These are phyloP conservation scores for Sylvilagus floridanus DNA, from an alignment of 2,797 vertebrate genomes.

Conservation along the genomic window DNA sequence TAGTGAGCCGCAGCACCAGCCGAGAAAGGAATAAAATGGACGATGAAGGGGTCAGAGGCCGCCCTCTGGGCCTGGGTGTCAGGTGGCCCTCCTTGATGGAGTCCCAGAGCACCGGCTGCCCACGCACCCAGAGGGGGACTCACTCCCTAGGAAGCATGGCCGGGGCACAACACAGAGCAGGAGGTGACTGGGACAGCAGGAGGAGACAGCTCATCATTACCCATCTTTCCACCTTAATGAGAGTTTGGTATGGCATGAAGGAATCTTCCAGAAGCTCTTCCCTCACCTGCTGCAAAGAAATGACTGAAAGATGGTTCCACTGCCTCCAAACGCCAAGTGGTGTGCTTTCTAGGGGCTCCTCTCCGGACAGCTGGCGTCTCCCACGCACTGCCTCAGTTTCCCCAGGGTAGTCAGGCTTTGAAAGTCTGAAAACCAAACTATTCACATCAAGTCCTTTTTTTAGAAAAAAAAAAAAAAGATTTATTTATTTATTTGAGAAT, in stretches of 20 bases:
- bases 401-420: background rate
- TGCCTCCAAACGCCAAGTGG: background rate
- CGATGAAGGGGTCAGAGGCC: background rate
- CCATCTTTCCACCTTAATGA: background rate
- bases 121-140: background rate
- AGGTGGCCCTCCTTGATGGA: background rate
- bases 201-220: background rate
- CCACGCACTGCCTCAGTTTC: constrained; percentile 4
- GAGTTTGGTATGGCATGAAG: background rate
- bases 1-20: too few relatives aligned
- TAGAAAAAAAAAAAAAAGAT: too few relatives aligned
- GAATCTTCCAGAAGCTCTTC: background rate
- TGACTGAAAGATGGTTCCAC: background rate
- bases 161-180: background rate
- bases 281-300: background rate
- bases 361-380: background rate
- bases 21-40: background rate
- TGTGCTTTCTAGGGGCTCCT: background rate
- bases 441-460: background rate
- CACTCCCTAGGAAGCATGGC: background rate
- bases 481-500: too few relatives aligned
- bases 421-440: constrained; percentile 27
- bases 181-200: background rate
- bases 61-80: background rate
- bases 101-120: background rate